Evolutionary conservation across 2,888 invertebrate genomes (phyloP).

Genomic region (Neria commutata): DNA sequence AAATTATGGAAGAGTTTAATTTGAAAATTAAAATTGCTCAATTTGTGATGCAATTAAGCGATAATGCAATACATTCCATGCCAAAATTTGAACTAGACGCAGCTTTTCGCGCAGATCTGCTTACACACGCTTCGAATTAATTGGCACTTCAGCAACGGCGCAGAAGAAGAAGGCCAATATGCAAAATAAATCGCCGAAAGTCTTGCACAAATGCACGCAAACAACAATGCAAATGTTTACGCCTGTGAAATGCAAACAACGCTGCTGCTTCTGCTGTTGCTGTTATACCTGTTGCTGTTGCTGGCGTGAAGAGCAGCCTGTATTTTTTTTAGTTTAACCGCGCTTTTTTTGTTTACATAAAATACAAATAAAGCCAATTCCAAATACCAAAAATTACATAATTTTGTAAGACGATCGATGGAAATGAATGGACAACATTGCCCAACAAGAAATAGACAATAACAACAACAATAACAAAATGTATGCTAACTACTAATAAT

Average conservation of each 20-base stretch:
- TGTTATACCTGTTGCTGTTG: slow-evolving; percentile 4
- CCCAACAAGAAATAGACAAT: slow-evolving; percentile 20
- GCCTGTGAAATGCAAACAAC: background rate
- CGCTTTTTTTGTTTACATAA: slow-evolving; percentile 6
- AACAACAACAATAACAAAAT: slow-evolving; percentile 5
- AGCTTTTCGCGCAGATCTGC: no score
- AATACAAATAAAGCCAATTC: slow-evolving; percentile 35
- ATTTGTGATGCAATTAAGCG: no score
- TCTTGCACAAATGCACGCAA: background rate
- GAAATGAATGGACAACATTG: background rate
- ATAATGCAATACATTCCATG: no score
- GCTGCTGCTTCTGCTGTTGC: background rate
- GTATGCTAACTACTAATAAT: slow-evolving; percentile 4
- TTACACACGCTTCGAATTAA: no score
- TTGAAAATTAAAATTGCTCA: no score
- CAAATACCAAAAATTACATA: slow-evolving; percentile 36
- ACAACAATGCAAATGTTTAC: background rate
- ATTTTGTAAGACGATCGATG: slow-evolving; percentile 22
- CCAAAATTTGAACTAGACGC: no score
- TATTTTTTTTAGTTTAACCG: background rate
- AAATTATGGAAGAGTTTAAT: no score
- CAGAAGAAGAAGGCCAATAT: no score
- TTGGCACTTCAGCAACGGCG: no score
- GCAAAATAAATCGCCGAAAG: no score
- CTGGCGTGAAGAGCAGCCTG: background rate